Evolutionary conservation across 2,888 invertebrate species (phyloP).

Genomic region (Danaus chrysippus): DNA sequence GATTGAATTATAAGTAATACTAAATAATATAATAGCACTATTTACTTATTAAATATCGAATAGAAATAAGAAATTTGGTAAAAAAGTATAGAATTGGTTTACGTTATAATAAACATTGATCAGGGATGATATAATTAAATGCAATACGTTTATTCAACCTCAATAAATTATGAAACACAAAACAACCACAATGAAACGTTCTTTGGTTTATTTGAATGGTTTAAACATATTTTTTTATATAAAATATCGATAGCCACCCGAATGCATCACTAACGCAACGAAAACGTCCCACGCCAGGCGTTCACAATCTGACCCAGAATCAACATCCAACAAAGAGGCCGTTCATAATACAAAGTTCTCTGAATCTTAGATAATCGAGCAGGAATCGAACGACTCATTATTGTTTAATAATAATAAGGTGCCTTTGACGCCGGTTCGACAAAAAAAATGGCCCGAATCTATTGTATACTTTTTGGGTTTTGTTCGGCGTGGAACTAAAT

Average conservation of each 20-base stretch:
- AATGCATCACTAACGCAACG: conserved; percentile 17
- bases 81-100: too few relatives aligned
- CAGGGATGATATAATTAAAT: too few relatives aligned
- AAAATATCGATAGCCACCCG: not conserved
- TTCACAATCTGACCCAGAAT: conserved; percentile 27
- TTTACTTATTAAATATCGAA: too few relatives aligned
- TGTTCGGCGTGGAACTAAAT: not conserved
- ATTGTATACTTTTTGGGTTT: conserved; percentile 6
- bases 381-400: conserved; percentile 23
- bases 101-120: too few relatives aligned
- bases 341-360: conserved; percentile 24
- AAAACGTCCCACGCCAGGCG: conserved; percentile 28
- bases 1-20: conserved; percentile 1
- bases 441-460: conserved; percentile 6
- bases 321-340: conserved; percentile 21
- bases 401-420: conserved; percentile 26
- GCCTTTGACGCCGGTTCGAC: conserved; percentile 23
- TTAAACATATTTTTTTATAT: not conserved
- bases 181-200: too few relatives aligned
- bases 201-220: too few relatives aligned
- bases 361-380: conserved; percentile 25
- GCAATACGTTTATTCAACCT: too few relatives aligned
- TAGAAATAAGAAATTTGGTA: too few relatives aligned
- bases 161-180: too few relatives aligned
- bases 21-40: too few relatives aligned